Evolutionary conservation across 2,888 invertebrate species (phyloP), one percentile per base, ranked within the genome.

Genomic region (Dicroscelio sp.): DNA sequence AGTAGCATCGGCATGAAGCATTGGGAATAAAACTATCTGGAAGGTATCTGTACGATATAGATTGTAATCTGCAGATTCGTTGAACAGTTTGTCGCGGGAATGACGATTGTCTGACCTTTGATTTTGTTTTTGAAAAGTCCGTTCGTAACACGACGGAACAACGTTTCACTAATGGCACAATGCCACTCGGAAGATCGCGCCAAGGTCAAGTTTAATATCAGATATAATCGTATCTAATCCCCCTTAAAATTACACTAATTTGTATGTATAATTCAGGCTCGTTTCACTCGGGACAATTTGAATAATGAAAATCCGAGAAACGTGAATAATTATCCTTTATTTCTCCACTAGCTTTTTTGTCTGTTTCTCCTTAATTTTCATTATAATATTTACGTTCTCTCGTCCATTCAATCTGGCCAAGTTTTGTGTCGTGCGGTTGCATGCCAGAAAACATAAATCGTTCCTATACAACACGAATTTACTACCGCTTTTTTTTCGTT

Each of bases 211-310:
- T 89, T 89, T 85, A 89, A 85, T 89, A 75, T 85, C 84, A 85
- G 88, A 85, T 85, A 89, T 67, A 89, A 85, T 89, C 79, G 75
- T 23, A 55, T 89, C 73, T 89, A 89, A 89, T 89, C 88, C 83
- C n/a, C 80, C 85, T 85, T 78, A 85, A 85, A 89, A 85, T 89
- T 89, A 89, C 88, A 80, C 88, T 85, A 89, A 89, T 89, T 89
- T 85, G 85, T 89, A 89, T 89, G 88, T 85, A 85, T 89, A 84
- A 89, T 89, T 89, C 85, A 60, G 73, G 20, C 43, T 79, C 85
- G 73, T 58, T 79, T 80, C 88, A 60, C 48, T 80, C 79, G 27
- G 38, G 12, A 84, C 71, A 63, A 85, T 89, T 88, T 88, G 88
- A 88, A 88, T 88, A 84, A 88, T 73, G 52, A 63, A 84, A 88